These are phyloP conservation scores for Romanogobio albipinnatus DNA, from an alignment of 2,113 vertebrate species.

Conservation along the genomic window DNA sequence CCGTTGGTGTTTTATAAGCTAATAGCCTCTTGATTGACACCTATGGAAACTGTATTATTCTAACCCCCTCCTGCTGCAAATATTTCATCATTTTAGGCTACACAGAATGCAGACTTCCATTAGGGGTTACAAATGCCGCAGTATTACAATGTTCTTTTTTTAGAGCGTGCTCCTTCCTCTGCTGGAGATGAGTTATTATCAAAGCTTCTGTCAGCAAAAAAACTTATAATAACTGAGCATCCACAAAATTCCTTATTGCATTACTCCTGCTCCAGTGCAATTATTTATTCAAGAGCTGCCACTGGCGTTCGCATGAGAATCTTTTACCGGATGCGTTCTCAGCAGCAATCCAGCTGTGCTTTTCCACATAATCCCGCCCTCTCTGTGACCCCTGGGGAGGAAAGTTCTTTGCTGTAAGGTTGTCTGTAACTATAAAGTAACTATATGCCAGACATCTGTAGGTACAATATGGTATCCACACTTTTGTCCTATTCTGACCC, in stretches of 20 bases:
- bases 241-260: constrained; percentile 40
- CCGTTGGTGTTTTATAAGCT: neutral
- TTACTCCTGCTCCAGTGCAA: constrained; percentile 44
- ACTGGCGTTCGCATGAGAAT: constrained; percentile 54
- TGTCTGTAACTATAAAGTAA: neutral
- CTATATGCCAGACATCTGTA: constrained; percentile 1
- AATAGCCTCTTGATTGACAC: neutral
- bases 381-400: constrained; percentile 52
- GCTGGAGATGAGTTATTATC: constrained; percentile 42
- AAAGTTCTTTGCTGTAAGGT: neutral
- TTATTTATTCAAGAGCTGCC: constrained; percentile 70
- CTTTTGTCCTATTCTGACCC: neutral
- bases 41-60: constrained; percentile 12
- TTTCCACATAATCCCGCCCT: constrained; percentile 44
- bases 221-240: constrained; percentile 33
- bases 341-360: constrained; percentile 63
- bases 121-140: neutral
- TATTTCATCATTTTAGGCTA: neutral
- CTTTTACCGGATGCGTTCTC: constrained; percentile 59
- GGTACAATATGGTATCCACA: neutral
- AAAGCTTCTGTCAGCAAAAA: constrained; percentile 26
- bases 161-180: neutral
- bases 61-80: neutral
- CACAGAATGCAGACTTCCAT: neutral
- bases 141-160: constrained; percentile 3